Conservation (phyloP, 2,888 invertebrate genomes). For the Mellilla xanthometata region DNA sequence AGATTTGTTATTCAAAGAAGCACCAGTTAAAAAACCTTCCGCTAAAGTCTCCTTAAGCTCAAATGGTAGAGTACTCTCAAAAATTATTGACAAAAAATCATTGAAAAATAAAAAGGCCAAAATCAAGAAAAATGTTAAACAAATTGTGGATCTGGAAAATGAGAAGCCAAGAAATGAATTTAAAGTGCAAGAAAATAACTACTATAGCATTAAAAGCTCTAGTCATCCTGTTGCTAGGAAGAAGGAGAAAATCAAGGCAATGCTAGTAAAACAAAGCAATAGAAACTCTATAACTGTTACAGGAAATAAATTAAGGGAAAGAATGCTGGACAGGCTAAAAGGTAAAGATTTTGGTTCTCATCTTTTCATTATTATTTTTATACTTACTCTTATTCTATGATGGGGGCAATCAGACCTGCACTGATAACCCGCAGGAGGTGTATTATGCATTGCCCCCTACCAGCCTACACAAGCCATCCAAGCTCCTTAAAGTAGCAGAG, state of each 20-base stretch:
- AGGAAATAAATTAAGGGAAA: slow-evolving; percentile 76
- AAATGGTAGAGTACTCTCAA: slow-evolving; percentile 6
- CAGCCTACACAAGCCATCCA: too few relatives aligned
- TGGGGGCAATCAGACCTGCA: too few relatives aligned
- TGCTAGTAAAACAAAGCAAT: slow-evolving; percentile 39
- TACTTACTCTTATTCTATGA: too few relatives aligned
- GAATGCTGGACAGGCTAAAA: slow-evolving; percentile 87
- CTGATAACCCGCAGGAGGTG: too few relatives aligned
- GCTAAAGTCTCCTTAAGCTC: slow-evolving; percentile 1
- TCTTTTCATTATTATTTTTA: too few relatives aligned
- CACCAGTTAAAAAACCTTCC: slow-evolving; percentile 19
- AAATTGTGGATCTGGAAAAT: slow-evolving; percentile 1
- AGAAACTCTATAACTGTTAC: slow-evolving; percentile 50
- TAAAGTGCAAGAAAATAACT: slow-evolving; percentile 1
- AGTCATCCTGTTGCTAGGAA: slow-evolving; percentile 33
- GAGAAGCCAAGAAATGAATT: slow-evolving; percentile 5
- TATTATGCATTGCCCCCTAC: too few relatives aligned
- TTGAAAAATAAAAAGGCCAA: slow-evolving; percentile 7
- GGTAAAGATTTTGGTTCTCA: too few relatives aligned
- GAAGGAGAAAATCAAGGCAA: slow-evolving; percentile 46
- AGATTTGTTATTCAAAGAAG: slow-evolving; percentile 40
- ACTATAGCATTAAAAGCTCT: slow-evolving; percentile 1
- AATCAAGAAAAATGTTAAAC: slow-evolving; percentile 5
- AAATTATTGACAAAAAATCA: slow-evolving; percentile 7
- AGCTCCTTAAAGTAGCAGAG: too few relatives aligned